Evolutionary conservation across 2,113 vertebrate species (phyloP), one percentile per base, ranked within the genome.

Genomic region (Seriola rivoliana): DNA sequence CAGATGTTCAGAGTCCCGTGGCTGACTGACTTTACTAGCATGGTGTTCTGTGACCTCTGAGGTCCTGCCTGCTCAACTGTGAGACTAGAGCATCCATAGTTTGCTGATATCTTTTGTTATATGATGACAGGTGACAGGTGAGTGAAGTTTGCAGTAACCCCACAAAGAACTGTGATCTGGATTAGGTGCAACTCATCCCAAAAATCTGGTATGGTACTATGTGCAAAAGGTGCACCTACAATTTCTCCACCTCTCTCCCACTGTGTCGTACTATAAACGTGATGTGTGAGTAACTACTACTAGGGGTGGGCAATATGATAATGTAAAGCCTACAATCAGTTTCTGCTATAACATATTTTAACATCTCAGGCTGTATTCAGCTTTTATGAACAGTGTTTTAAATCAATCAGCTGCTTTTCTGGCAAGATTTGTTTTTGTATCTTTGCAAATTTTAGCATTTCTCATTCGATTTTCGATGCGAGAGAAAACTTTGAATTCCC

Each of bases 111-210:
- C 69, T 75, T 42, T 71, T 62, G 21, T 80, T 58, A 12, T 25
- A 25, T n/a, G 58, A 23, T 81, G 75, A 36, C 40, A 50, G 58
- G 57, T 5, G 67, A 74, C 25, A 44, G 63, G 60, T 7, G 68
- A 77, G 42, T 3, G 44, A 44, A 13, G 64, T 54, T 69, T 60
- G 55, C 19, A 65, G 58, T 42, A n/a, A 76, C 62, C 57, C 72
- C 79, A 25, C 62, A 70, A 57, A 85, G 23, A 59, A 48, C 60
- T 36, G 54, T 14, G 16, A 72, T 62, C 60, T 68, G 91, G 72
- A 82, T 84, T 29, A 44, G 71, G 50, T 74, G 75, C 1, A 40
- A 74, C 50, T 32, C 29, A 8, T 66, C 32, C 69, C n/a, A 78
- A 23, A 34, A 21, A 36, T 84, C 71, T 75, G 76, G 40, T 52